Percentiles rank a stretch among this genome's conserved stretches.
Evolutionary conservation across 2,797 vertebrate species (phyloP).

Genomic region (Neosilurus mollespiculum): DNA sequence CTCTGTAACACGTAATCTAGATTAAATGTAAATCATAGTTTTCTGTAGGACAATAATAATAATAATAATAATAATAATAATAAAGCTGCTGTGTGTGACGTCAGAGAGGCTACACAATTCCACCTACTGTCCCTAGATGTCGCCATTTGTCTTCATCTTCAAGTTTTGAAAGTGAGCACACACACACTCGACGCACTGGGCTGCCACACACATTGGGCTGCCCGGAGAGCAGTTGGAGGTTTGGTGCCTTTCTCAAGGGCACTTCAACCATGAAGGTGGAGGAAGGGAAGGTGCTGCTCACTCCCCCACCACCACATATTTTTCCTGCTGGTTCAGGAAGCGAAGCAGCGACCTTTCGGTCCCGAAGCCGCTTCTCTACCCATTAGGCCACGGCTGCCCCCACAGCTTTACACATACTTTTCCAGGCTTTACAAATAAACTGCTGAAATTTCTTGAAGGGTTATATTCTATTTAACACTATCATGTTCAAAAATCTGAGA

Average conservation of each 20-base stretch:
- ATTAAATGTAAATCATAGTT: not conserved
- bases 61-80: not conserved
- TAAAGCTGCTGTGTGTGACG: not conserved
- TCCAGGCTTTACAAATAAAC: not conserved
- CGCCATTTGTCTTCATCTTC: not conserved
- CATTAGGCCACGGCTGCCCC: too few relatives aligned
- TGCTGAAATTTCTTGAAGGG: not conserved
- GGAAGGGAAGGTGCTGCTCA: too few relatives aligned
- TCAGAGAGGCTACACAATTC: not conserved
- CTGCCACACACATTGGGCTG: too few relatives aligned
- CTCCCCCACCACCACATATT: too few relatives aligned
- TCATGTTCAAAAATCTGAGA: not conserved
- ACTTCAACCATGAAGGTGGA: too few relatives aligned
- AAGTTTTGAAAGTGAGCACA: too few relatives aligned
- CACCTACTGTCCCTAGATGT: slow-evolving; percentile 13
- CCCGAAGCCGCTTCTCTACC: too few relatives aligned
- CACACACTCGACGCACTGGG: too few relatives aligned
- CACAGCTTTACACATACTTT: not conserved
- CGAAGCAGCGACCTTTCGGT: too few relatives aligned
- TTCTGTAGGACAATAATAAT: not conserved
- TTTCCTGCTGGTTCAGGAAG: too few relatives aligned
- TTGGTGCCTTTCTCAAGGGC: too few relatives aligned
- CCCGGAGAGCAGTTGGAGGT: too few relatives aligned
- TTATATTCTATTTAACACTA: not conserved
- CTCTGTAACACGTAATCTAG: not conserved